Evolutionary conservation across 2,113 vertebrate species (phyloP).

Genomic region (Erpornis zantholeuca): DNA sequence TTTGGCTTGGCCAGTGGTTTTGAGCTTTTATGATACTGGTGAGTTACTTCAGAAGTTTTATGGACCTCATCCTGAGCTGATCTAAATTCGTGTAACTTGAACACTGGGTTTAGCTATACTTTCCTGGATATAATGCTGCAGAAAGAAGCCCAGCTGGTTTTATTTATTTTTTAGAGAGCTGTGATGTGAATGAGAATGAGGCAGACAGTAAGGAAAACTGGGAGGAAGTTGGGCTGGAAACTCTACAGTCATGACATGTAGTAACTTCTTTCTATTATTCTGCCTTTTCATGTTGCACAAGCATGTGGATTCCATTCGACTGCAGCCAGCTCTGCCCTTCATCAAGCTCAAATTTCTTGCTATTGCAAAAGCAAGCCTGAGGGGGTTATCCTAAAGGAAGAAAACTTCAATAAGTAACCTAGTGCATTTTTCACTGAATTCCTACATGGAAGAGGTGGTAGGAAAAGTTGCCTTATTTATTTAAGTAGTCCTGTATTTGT

Average conservation of each 20-base stretch:
- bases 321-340: constrained; percentile 37
- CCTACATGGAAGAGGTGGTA: fast-evolving
- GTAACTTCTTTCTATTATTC: constrained; percentile 59
- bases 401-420: not conserved
- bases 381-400: not conserved
- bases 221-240: constrained; percentile 54
- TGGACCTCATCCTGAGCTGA: constrained; percentile 63
- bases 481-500: not conserved
- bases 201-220: constrained; percentile 46
- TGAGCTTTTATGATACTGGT: constrained; percentile 60
- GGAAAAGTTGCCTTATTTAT: not conserved
- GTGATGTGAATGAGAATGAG: constrained; percentile 60
- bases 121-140: constrained; percentile 29
- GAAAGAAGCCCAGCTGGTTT: constrained; percentile 57
- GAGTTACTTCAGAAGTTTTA: constrained; percentile 66
- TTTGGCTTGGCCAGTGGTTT: constrained; percentile 55
- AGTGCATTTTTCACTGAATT: not conserved
- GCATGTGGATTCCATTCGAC: constrained; percentile 58
- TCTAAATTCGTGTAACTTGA: constrained; percentile 50
- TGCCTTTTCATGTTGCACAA: constrained; percentile 45
- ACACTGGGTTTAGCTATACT: constrained; percentile 29
- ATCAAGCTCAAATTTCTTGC: constrained; percentile 39
- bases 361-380: constrained; percentile 25
- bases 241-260: constrained; percentile 49
- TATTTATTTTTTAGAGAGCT: constrained; percentile 43